These are phyloP conservation scores for Mesitornis unicolor DNA, from an alignment of 2,113 vertebrate species.

Conservation along the genomic window DNA sequence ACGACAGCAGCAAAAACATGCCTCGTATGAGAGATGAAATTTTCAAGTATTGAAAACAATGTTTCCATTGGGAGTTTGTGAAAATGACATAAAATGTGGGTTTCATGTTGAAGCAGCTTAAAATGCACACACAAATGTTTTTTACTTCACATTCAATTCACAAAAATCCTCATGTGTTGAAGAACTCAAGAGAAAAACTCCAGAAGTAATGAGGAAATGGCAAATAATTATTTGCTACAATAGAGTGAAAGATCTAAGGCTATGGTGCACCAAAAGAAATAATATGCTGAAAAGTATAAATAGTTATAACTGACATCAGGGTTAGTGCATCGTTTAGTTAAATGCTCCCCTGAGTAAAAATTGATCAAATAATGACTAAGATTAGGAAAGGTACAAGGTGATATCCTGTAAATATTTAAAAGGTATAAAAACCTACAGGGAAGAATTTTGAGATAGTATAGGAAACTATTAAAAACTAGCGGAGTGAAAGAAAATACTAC, in stretches of 20 bases:
- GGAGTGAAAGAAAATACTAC: not conserved
- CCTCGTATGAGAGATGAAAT: not conserved
- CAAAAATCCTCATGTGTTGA: not conserved
- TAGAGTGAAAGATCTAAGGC: not conserved
- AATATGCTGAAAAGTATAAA: not conserved
- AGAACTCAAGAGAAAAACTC: not conserved
- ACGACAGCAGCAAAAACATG: not conserved
- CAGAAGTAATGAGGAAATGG: not conserved
- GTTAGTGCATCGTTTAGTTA: not conserved
- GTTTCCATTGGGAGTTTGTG: not conserved
- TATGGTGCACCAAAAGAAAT: not conserved
- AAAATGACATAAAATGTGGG: not conserved
- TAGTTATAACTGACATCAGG: not conserved
- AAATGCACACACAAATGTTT: not conserved
- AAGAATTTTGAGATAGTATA: not conserved
- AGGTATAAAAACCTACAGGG: not conserved
- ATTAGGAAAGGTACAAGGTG: not conserved
- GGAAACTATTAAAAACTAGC: constrained; percentile 12
- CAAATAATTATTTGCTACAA: not conserved
- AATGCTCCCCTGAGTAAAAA: not conserved
- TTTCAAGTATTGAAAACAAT: not conserved
- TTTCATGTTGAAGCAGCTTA: not conserved
- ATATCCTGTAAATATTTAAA: constrained; percentile 14
- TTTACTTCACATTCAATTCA: not conserved
- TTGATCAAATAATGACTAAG: constrained; percentile 2